Base-by-base conservation (phyloP, 2,888 invertebrate genomes). In the Eledona agricola region DNA sequence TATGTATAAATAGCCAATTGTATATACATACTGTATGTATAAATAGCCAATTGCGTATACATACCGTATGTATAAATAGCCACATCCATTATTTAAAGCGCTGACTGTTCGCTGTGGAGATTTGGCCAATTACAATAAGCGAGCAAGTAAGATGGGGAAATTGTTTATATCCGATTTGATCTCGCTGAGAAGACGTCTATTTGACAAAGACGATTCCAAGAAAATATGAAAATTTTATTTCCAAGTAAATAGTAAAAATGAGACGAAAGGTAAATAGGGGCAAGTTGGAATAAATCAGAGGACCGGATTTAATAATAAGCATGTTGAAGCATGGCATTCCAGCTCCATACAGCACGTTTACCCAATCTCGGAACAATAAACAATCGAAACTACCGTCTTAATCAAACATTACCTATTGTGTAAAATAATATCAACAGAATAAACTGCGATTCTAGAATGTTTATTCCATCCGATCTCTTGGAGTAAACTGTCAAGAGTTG, bases 361-460 rank as follows among this genome's bases (percentile, higher is more conserved):
- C 50, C 32, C 40, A 52, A 32, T 52, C 47, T 45, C 38, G 34
- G 15, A 45, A 51, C 38, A 51, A 51, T 31, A 45, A 51, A 51
- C 37, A 51, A 43, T 34, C 23, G 35, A 51, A 51, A 43, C 37
- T 51, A 35, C 43, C 42, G 45, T 37, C 35, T 45, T 37, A 45
- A 51, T 51, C 29, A 43, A 51, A 40, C 32, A 46, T 46, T 46
- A 35, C 29, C 42, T 51, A 42, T 51, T 51, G 51, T 51, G 51
- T 51, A 51, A 51, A 51, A 51, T 35, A 43, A 51, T 51, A 51
- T 43, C 51, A 49, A 51, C 51, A 51, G 16, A 35, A 25, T 32
- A 50, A 50, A 50, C 16, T 32, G 32, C 31, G 26, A 51, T 51
- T 51, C 43, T 51, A 51, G 19, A 51, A 12, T 43, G 43, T 51